A percentile compares a stretch with the other conserved stretches of the same genome.
Evolutionary conservation across 2,113 vertebrate genomes (phyloP).

Genomic region (Tenebrosternarchus preto): DNA sequence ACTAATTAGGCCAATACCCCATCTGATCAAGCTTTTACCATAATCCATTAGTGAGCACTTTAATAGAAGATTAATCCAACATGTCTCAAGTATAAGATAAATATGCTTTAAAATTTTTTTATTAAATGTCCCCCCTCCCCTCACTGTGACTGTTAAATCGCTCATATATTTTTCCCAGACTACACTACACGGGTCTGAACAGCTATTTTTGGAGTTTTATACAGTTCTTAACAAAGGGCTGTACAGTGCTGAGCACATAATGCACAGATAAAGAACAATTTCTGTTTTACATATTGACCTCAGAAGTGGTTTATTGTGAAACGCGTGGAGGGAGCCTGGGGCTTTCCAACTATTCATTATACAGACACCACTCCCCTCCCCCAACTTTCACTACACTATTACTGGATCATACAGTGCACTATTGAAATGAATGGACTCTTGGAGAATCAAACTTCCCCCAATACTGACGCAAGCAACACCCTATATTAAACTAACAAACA

Average conservation of each 20-base stretch:
- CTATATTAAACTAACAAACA: too few species aligned
- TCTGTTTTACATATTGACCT: constrained; percentile 19
- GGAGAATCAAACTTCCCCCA: background rate
- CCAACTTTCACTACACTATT: too few species aligned
- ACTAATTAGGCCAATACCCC: background rate
- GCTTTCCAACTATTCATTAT: constrained; percentile 37
- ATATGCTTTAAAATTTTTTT: background rate
- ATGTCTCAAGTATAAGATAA: too few species aligned
- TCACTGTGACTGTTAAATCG: too few species aligned
- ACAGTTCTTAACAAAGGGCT: too few species aligned
- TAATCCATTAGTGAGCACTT: background rate
- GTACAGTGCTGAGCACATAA: background rate
- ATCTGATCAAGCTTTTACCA: background rate
- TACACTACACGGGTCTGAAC: too few species aligned
- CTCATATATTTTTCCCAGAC: too few species aligned
- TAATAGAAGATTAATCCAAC: background rate
- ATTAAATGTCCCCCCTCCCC: too few species aligned
- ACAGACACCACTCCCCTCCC: background rate
- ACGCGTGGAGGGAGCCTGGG: constrained; percentile 21
- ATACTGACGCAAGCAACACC: background rate
- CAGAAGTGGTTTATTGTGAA: constrained; percentile 12
- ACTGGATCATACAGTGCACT: too few species aligned
- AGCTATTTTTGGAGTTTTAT: too few species aligned
- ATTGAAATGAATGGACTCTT: background rate
- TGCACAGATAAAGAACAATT: background rate